These are phyloP conservation scores for Crocuta crocuta DNA, from an alignment of 2,113 vertebrate species.

Conservation along the genomic window DNA sequence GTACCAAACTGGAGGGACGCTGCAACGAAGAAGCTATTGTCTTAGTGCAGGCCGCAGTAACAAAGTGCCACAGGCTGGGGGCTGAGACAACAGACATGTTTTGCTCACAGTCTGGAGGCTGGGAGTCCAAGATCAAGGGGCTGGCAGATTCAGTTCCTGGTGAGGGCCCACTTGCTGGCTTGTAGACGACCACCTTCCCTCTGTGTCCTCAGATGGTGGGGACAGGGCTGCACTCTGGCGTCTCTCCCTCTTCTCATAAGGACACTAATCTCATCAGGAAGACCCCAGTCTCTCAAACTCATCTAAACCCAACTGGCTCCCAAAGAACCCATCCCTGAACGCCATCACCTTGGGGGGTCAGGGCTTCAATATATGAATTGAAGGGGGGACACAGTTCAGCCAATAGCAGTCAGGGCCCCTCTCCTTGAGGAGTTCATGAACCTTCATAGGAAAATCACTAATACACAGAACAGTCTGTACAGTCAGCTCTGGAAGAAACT, in stretches of 20 bases:
- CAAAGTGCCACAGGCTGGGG: too few relatives aligned
- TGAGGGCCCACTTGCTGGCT: not conserved
- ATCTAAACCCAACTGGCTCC: not conserved
- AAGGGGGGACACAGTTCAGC: not conserved
- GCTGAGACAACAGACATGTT: fast-evolving
- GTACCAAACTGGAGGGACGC: not conserved
- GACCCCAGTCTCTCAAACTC: not conserved
- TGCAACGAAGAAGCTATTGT: not conserved
- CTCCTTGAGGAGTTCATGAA: not conserved
- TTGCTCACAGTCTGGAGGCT: not conserved
- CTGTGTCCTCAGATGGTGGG: not conserved
- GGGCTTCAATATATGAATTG: not conserved
- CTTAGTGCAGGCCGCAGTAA: fast-evolving
- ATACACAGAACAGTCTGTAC: not conserved
- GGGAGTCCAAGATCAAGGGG: not conserved
- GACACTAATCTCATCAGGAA: not conserved
- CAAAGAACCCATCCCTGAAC: not conserved
- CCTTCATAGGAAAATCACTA: not conserved
- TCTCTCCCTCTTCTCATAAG: not conserved
- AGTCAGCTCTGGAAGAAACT: not conserved
- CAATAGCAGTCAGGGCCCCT: not conserved
- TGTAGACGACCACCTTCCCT: too few relatives aligned
- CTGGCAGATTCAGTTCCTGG: not conserved
- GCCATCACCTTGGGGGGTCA: not conserved
- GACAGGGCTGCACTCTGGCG: not conserved